Percentiles rank a stretch among this genome's conserved stretches.
These are phyloP conservation scores for Papilio dardanus DNA, from an alignment of 1,140 invertebrate genomes.

Conservation along the genomic window DNA sequence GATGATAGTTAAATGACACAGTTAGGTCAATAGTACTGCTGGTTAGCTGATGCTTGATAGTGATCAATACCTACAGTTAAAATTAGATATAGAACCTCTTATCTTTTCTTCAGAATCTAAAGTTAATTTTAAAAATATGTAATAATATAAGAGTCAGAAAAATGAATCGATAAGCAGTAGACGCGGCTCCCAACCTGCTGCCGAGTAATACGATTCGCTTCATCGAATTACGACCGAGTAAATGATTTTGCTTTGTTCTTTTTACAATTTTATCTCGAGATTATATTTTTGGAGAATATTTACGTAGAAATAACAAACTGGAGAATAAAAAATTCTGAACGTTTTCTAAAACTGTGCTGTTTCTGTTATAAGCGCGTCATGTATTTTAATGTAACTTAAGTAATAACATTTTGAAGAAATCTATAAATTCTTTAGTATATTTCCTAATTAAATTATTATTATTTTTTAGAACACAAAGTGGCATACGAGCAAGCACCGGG, in stretches of 20 bases:
- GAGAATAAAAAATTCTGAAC: background rate
- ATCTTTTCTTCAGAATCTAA: no score
- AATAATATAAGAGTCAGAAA: background rate
- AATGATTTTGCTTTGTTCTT: constrained; percentile 15
- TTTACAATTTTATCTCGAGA: background rate
- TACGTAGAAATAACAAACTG: background rate
- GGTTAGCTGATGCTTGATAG: no score
- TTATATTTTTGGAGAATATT: background rate
- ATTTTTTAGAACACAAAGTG: no score
- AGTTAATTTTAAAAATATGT: background rate
- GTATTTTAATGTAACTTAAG: no score
- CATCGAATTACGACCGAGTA: constrained; percentile 20
- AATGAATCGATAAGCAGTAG: constrained; percentile 13
- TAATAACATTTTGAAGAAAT: no score
- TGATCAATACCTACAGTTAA: no score
- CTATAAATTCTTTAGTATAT: no score
- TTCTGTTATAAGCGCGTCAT: no score
- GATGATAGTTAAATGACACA: no score
- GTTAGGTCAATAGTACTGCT: no score
- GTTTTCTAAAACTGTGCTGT: background rate
- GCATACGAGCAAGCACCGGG: no score
- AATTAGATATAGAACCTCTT: background rate
- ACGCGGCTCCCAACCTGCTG: background rate
- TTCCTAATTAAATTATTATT: no score
- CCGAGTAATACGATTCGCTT: constrained; percentile 2